These are phyloP conservation scores for Polietes domitor DNA, from an alignment of 2,888 invertebrate species.

Conservation along the genomic window DNA sequence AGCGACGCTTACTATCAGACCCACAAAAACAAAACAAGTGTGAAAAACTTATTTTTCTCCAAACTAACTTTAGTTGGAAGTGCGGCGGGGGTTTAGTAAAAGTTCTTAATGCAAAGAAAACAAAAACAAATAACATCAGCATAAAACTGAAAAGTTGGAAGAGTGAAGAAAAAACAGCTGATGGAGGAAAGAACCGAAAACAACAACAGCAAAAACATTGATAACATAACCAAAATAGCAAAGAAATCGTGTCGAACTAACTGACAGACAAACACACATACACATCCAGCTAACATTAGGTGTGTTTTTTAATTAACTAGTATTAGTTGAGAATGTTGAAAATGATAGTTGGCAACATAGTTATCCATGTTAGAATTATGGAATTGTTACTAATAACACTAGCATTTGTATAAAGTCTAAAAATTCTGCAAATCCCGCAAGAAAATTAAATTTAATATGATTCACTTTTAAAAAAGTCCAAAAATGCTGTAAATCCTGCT, in stretches of 20 bases:
- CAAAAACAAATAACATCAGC: conserved; percentile 51
- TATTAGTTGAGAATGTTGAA: no score
- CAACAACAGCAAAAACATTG: conserved; percentile 37
- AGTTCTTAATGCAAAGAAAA: conserved; percentile 24
- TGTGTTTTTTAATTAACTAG: no score
- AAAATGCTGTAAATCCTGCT: no score
- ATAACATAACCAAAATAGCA: conserved; percentile 40
- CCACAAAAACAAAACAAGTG: conserved; percentile 43
- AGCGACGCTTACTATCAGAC: no score
- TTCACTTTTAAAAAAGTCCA: no score
- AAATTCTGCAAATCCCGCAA: no score
- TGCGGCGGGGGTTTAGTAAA: conserved; percentile 16
- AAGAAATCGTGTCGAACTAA: conserved; percentile 35
- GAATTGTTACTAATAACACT: no score
- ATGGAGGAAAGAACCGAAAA: conserved; percentile 3
- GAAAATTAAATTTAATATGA: no score
- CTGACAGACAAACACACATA: conserved; percentile 6
- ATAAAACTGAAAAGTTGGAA: conserved; percentile 42
- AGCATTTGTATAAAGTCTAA: no score
- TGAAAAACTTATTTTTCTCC: conserved; percentile 44
- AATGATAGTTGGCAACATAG: no score
- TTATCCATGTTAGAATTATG: no score
- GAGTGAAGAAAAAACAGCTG: conserved; percentile 37
- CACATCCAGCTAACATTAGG: no score
- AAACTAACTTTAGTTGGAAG: conserved; percentile 31